Conservation (phyloP, 2,888 invertebrate genomes). For the Drosophila infuscata region DNA sequence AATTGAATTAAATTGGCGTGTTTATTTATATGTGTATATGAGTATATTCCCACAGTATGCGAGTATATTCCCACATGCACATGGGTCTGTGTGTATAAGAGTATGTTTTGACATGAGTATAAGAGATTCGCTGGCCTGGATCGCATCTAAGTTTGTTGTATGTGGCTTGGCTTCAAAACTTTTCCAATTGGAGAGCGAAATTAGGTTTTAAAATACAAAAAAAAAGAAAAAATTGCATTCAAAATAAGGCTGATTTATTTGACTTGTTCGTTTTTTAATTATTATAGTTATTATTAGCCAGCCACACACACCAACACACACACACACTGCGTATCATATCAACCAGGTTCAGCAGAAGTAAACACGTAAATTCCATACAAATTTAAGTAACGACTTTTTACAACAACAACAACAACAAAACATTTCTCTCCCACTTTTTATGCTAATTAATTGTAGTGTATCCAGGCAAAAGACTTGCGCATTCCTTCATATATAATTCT, state of each 20-base stretch:
- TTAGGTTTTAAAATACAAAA: slow-evolving; percentile 55
- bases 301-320: slow-evolving; percentile 13
- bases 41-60: too few relatives aligned
- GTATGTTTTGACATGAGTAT: background rate
- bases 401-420: slow-evolving; percentile 25
- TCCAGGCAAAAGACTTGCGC: slow-evolving; percentile 69
- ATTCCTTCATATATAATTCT: slow-evolving; percentile 40
- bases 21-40: slow-evolving; percentile 46
- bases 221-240: slow-evolving; percentile 67
- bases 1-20: slow-evolving; percentile 47
- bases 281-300: slow-evolving; percentile 26
- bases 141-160: slow-evolving; percentile 36
- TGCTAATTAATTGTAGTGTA: slow-evolving; percentile 52
- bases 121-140: slow-evolving; percentile 30
- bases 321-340: slow-evolving; percentile 60
- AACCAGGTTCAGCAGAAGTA: slow-evolving; percentile 50
- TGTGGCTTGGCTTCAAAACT: slow-evolving; percentile 30
- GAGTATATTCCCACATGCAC: too few relatives aligned
- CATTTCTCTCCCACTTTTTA: slow-evolving; percentile 44
- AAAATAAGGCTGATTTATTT: slow-evolving; percentile 79
- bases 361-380: slow-evolving; percentile 38
- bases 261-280: slow-evolving; percentile 76
- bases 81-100: background rate
- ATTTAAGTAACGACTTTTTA: slow-evolving; percentile 58
- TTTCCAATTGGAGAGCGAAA: slow-evolving; percentile 66